Evolutionary conservation across 2,797 vertebrate species (phyloP).

Genomic region (Lacerta viridis): DNA sequence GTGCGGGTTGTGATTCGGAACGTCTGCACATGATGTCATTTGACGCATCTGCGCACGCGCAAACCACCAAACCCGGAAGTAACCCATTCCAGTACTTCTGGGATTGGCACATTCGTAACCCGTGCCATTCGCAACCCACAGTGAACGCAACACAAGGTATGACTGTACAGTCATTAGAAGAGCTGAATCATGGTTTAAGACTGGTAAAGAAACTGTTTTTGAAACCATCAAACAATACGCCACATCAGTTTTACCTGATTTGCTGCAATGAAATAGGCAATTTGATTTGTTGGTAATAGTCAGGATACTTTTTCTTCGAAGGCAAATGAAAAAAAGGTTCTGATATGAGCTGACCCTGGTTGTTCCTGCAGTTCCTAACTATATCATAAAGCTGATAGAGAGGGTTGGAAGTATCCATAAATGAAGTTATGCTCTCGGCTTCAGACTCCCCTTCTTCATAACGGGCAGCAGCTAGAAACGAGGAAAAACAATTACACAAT

Average conservation of each 20-base stretch:
- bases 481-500: constrained; percentile 40
- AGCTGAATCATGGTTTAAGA: not conserved
- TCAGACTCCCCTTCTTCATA: constrained; percentile 97
- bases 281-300: constrained; percentile 97
- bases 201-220: not conserved
- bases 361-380: constrained; percentile 93
- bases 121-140: too few species aligned
- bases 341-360: constrained; percentile 95
- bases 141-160: too few species aligned
- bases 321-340: constrained; percentile 97
- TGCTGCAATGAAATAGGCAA: constrained; percentile 93
- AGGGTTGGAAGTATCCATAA: constrained; percentile 94
- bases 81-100: too few species aligned
- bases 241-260: constrained; percentile 88
- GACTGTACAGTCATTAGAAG: not conserved
- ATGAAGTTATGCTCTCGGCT: constrained; percentile 94
- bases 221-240: not conserved
- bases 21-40: too few species aligned
- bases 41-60: too few species aligned
- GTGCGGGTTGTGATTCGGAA: too few species aligned
- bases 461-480: constrained; percentile 87
- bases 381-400: constrained; percentile 97
- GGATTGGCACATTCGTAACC: too few species aligned
- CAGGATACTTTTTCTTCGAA: constrained; percentile 96
- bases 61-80: too few species aligned